phyloP scores from a whole-genome alignment of 2,797 vertebrate species.

The Adrianichthys oophorus region DNA sequence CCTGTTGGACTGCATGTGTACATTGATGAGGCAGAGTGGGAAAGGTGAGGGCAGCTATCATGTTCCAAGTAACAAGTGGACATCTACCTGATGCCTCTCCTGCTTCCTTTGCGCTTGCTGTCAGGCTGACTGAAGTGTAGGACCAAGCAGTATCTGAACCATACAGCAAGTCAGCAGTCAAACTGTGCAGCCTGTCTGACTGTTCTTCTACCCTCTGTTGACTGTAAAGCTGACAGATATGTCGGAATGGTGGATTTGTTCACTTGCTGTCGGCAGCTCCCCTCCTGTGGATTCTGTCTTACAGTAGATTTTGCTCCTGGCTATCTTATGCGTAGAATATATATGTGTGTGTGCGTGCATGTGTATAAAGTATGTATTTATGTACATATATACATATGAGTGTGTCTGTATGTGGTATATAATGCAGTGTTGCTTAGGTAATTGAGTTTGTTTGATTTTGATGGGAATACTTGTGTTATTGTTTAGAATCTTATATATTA shows the following conservation, averaged over 20 bases:
- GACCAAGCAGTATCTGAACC: conserved; percentile 45
- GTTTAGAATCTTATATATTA: too few species aligned
- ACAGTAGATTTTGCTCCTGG: conserved; percentile 62
- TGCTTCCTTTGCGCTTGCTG: conserved; percentile 42
- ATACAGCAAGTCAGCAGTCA: conserved; percentile 57
- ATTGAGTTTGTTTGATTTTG: too few species aligned
- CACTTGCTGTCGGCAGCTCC: conserved; percentile 60
- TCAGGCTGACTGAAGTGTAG: conserved; percentile 56
- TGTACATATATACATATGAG: too few species aligned
- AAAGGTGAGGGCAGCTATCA: conserved; percentile 34
- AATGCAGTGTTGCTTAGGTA: too few species aligned
- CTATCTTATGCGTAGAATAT: conserved; percentile 22
- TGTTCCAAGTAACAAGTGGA: conserved; percentile 30
- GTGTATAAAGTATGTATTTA: background rate
- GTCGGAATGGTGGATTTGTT: conserved; percentile 64
- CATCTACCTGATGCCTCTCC: conserved; percentile 27
- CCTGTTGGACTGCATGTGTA: conserved; percentile 11
- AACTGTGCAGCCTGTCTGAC: conserved; percentile 47
- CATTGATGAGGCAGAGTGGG: conserved; percentile 21
- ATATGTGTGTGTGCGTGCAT: conserved; percentile 9
- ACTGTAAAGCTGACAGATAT: conserved; percentile 65
- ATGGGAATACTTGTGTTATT: too few species aligned
- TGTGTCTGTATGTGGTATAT: too few species aligned
- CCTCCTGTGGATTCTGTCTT: conserved; percentile 64
- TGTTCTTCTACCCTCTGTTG: conserved; percentile 58